Evolutionary conservation across 2,888 invertebrate species (phyloP).

Genomic region (Drosophila paramelanica): DNA sequence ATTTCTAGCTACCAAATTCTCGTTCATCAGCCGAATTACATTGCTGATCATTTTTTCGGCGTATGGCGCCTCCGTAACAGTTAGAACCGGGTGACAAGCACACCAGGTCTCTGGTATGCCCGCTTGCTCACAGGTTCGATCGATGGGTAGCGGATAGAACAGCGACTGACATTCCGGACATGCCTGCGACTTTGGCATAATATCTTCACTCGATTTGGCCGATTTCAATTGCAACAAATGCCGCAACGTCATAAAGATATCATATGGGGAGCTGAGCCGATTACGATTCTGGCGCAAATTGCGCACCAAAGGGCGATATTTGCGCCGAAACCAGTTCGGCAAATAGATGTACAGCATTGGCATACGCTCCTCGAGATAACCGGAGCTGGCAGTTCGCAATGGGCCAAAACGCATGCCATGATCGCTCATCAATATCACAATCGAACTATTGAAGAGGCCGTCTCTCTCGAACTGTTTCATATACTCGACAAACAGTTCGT

Average conservation of each 20-base stretch:
- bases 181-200: background rate
- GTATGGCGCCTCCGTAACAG: background rate
- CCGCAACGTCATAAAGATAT: background rate
- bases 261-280: background rate
- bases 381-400: constrained; percentile 87
- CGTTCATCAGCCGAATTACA: constrained; percentile 36
- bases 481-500: constrained; percentile 87
- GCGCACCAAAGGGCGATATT: background rate
- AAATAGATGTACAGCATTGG: constrained; percentile 88
- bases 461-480: constrained; percentile 86
- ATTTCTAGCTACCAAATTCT: constrained; percentile 10
- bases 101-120: constrained; percentile 64
- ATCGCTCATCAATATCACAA: constrained; percentile 90
- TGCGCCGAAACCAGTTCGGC: background rate
- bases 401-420: constrained; percentile 91
- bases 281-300: background rate
- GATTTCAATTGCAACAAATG: background rate
- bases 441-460: constrained; percentile 86
- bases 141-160: background rate
- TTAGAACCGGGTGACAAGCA: constrained; percentile 85
- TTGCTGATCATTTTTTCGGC: constrained; percentile 5
- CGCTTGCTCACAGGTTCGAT: constrained; percentile 54
- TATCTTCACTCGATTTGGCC: background rate
- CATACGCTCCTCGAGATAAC: constrained; percentile 91
- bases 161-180: background rate